These are phyloP conservation scores for Holocentrus rufus DNA, from an alignment of 2,797 vertebrate genomes.

Conservation along the genomic window DNA sequence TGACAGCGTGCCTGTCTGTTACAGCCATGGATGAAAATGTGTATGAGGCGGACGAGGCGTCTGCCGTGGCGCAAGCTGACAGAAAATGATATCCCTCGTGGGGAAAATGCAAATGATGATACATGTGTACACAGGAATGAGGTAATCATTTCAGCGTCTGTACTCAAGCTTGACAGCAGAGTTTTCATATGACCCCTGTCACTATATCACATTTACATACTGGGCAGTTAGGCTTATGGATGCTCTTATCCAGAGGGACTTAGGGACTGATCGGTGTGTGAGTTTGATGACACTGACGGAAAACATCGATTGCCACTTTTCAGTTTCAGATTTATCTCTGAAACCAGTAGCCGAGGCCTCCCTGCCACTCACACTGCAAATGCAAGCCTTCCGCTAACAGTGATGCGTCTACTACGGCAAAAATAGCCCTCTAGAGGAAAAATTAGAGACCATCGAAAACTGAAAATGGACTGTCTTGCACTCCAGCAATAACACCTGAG, in stretches of 20 bases:
- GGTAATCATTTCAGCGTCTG: background rate
- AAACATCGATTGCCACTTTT: background rate
- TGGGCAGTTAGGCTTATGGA: constrained; percentile 1
- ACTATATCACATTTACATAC: constrained; percentile 10
- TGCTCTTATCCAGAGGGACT: background rate
- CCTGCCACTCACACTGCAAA: constrained; percentile 17
- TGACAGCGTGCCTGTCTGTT: constrained; percentile 38
- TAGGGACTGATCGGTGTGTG: too few species aligned
- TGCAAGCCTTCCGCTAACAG: background rate
- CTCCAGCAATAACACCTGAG: too few species aligned
- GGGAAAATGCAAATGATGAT: constrained; percentile 32
- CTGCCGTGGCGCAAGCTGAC: background rate
- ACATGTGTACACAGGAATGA: background rate
- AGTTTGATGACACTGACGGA: background rate
- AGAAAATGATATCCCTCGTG: background rate
- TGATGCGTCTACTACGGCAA: constrained; percentile 4
- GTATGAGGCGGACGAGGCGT: too few species aligned
- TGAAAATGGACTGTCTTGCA: too few species aligned
- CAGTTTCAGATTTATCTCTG: constrained; percentile 13
- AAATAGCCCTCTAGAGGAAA: background rate
- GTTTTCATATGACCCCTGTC: constrained; percentile 32
- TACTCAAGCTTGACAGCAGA: background rate
- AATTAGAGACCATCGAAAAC: constrained; percentile 6
- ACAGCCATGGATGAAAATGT: background rate
- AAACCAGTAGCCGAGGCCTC: background rate